phyloP scores from a whole-genome alignment of 2,797 vertebrate species.

The Scolopax bukidnonensis region DNA sequence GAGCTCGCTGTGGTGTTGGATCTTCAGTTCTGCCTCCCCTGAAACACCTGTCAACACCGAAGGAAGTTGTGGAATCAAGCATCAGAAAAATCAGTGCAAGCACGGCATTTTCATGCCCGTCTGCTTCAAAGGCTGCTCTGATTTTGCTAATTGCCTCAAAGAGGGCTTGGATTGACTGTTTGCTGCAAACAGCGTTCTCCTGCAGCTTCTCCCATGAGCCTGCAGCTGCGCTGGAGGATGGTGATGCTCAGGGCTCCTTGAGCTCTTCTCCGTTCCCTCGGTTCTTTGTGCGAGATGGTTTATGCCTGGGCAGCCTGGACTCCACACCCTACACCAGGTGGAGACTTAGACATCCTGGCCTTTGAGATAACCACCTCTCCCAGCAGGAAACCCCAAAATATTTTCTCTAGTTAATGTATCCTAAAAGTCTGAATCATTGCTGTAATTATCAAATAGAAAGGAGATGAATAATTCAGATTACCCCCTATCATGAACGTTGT shows the following conservation, averaged over 20 bases:
- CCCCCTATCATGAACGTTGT: not conserved
- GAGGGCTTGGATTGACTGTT: slow-evolving; percentile 69
- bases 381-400: not conserved
- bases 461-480: not conserved
- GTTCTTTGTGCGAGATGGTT: slow-evolving; percentile 9
- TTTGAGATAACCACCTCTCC: not conserved
- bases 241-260: slow-evolving; percentile 4
- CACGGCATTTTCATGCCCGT: slow-evolving; percentile 45
- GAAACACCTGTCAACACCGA: slow-evolving; percentile 4
- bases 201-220: slow-evolving; percentile 39
- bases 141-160: slow-evolving; percentile 71
- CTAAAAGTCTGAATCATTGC: not conserved
- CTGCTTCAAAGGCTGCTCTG: slow-evolving; percentile 70
- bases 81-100: slow-evolving; percentile 48
- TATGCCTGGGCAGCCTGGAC: slow-evolving; percentile 19
- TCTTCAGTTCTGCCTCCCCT: not conserved
- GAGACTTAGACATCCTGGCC: not conserved
- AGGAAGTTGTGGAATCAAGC: slow-evolving; percentile 25
- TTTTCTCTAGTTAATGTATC: not conserved
- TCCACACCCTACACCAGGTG: not conserved
- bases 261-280: slow-evolving; percentile 32
- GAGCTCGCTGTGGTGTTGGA: not conserved
- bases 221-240: slow-evolving; percentile 62
- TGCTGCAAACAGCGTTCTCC: slow-evolving; percentile 68
- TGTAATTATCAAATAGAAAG: not conserved